These are phyloP conservation scores for Stenotaenia linearis DNA, from an alignment of 2,888 invertebrate species.

Conservation along the genomic window DNA sequence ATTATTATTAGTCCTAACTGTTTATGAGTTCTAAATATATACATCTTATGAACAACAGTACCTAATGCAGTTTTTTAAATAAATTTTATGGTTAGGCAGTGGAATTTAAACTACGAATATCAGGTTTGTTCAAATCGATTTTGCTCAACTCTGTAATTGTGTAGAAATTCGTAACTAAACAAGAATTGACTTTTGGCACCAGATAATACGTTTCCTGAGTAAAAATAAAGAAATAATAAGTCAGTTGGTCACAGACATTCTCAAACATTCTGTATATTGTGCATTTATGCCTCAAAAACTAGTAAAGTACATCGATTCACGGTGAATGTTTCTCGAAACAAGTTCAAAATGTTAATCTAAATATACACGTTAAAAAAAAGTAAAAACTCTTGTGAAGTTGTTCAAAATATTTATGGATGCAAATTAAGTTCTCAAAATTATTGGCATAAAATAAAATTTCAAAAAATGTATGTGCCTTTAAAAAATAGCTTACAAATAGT, in stretches of 20 bases:
- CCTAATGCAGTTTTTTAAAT: neutral
- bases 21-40: neutral
- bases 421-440: neutral
- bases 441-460: slow-evolving; percentile 3
- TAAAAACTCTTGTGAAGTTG: neutral
- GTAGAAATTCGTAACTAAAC: neutral
- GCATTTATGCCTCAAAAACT: neutral
- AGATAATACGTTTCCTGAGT: neutral
- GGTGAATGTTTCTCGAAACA: neutral
- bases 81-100: neutral
- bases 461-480: slow-evolving; percentile 22
- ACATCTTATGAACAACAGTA: slow-evolving; percentile 1
- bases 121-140: neutral
- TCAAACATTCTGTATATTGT: neutral
- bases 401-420: neutral
- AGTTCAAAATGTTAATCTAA: neutral
- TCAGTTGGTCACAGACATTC: neutral
- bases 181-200: neutral
- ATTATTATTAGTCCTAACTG: neutral
- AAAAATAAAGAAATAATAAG: neutral
- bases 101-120: slow-evolving; percentile 7
- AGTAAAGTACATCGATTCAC: neutral
- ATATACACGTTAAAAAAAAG: neutral
- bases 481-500: slow-evolving; percentile 9
- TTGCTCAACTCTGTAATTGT: neutral